Base-by-base conservation (phyloP, 2,797 vertebrate genomes). In the Pantherophis vulpinus region DNA sequence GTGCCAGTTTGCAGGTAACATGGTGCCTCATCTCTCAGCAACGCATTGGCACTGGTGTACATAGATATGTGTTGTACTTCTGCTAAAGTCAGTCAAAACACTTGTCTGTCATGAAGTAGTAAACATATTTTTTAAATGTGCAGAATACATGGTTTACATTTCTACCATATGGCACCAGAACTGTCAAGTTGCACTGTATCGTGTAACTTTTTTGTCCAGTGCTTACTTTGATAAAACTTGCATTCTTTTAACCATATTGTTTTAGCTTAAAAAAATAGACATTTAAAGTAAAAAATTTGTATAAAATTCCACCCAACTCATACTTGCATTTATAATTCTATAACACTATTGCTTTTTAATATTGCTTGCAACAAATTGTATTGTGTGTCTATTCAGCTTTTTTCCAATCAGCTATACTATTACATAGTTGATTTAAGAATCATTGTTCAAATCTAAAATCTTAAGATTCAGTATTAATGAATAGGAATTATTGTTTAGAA, bases 101-200 rank as follows among this genome's bases (percentile, higher is more conserved):
- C 87, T 95, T 87, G 92, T 94, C 91, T 95, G 87, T 47, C 70
- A 79, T 42, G 70, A 1, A 94, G 90, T 95, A 95, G 58, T 94
- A 95, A 91, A 91, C 70, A 61, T 61, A 55, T 16, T 18, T 79
- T 88, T 88, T 87, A 95, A 87, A 91, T 91, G 70, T 93, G 29
- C 88, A 91, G 87, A 96, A 89, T 42, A 25, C 94, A 83, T 23
- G 83, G 90, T 96, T 95, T 95, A 90, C 93, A 47, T 87, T 95
- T 93, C 92, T 96, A 94, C 94, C 95, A 94, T 96, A 88, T 96
- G 95, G 94, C 56, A 54, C 16, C 23, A 83, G 55, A 86, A 61
- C 29, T 89, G 12, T 66, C 60, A 59, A 63, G 61, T 91, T 95
- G 74, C 29, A 13, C 14, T 94, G 93, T 89, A 93, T 79, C 93